These are phyloP conservation scores for Aphrophora alni DNA, from an alignment of 2,888 invertebrate species.

Conservation along the genomic window DNA sequence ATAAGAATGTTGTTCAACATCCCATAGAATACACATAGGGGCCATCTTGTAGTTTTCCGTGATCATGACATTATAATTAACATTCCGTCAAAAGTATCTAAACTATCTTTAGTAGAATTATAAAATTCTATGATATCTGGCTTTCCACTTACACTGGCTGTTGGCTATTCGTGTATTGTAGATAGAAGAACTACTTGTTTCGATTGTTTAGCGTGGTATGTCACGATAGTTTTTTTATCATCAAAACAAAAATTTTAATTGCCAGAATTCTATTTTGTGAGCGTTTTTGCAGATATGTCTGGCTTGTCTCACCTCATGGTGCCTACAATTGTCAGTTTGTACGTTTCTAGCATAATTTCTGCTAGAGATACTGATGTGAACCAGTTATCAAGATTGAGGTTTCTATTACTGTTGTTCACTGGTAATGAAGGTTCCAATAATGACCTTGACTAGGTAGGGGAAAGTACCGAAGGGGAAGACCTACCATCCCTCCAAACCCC, in stretches of 20 bases:
- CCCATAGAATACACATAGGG: conserved; percentile 10
- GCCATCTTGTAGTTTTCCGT: conserved; percentile 3
- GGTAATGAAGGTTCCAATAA: background rate
- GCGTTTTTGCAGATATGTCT: background rate
- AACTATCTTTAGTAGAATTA: conserved; percentile 15
- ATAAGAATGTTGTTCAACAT: conserved; percentile 11
- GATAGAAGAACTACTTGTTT: conserved; percentile 18
- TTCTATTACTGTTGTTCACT: background rate
- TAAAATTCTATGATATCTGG: conserved; percentile 24
- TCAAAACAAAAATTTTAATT: conserved; percentile 14
- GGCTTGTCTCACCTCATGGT: conserved; percentile 12
- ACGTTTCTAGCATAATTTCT: background rate
- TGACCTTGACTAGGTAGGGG: no score
- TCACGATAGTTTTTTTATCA: background rate
- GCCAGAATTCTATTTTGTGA: background rate
- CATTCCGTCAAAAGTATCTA: conserved; percentile 19
- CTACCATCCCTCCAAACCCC: no score
- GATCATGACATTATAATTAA: conserved; percentile 15
- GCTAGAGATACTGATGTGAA: conserved; percentile 16
- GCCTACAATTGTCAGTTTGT: conserved; percentile 21
- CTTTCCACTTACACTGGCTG: conserved; percentile 9
- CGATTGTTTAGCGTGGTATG: background rate
- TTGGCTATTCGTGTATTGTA: conserved; percentile 15
- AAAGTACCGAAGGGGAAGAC: no score
- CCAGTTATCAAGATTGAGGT: conserved; percentile 18